These are phyloP conservation scores for Plutomurus gul DNA, from an alignment of 1,140 invertebrate species.

Conservation along the genomic window DNA sequence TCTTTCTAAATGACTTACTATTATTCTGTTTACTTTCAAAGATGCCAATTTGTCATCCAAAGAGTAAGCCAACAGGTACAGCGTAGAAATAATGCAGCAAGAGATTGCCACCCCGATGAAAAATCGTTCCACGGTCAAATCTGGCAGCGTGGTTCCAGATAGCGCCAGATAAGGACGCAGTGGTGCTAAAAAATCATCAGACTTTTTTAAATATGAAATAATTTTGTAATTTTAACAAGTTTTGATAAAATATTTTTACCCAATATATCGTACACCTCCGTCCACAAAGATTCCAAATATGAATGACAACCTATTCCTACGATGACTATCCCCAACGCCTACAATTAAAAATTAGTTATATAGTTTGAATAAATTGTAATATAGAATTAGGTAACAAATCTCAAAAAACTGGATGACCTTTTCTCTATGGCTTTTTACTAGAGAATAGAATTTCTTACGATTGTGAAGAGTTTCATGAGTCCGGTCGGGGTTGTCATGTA, in stretches of 20 bases:
- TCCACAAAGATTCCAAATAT: not conserved
- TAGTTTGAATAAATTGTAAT: not conserved
- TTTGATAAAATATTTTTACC: no score
- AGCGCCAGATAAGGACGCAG: not conserved
- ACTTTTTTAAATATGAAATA: no score
- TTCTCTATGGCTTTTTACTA: no score
- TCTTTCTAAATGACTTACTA: not conserved
- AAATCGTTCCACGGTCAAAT: not conserved
- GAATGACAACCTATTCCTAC: not conserved
- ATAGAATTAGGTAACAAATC: no score
- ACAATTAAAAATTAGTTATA: not conserved
- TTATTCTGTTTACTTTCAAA: not conserved
- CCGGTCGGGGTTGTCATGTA: not conserved
- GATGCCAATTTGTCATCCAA: not conserved
- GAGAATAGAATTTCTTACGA: not conserved
- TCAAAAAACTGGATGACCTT: no score
- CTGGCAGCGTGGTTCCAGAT: conserved; percentile 1
- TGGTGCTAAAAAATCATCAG: not conserved
- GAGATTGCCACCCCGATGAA: not conserved
- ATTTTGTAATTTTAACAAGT: no score
- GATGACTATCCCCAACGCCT: not conserved
- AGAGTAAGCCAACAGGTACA: conserved; percentile 9
- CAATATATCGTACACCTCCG: conserved; percentile 4
- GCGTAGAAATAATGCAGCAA: not conserved
- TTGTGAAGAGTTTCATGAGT: not conserved